Conservation (phyloP, 2,888 invertebrate genomes). For the Mythimna pallens region DNA sequence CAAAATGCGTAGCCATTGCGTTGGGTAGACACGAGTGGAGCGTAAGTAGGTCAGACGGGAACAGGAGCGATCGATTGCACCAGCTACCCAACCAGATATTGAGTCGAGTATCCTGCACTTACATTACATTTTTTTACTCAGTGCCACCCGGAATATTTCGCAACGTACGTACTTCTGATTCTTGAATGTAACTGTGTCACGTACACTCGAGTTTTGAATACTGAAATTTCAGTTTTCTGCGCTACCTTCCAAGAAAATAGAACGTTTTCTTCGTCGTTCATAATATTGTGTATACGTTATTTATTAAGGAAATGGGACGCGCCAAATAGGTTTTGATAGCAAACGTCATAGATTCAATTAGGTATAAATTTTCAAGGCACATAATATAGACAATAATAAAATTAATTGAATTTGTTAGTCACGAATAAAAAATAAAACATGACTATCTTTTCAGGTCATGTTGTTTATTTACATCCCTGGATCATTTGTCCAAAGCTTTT, state of each 20-base stretch:
- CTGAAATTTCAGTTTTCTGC: conserved; percentile 27
- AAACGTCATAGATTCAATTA: conserved; percentile 28
- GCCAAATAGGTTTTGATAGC: conserved; percentile 21
- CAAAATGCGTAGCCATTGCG: conserved; percentile 69
- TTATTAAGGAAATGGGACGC: conserved; percentile 21
- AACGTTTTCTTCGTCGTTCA: conserved; percentile 7
- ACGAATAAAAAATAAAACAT: no score
- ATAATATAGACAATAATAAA: no score
- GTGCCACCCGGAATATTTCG: conserved; percentile 37
- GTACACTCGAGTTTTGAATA: conserved; percentile 36
- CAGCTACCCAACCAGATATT: conserved; percentile 75
- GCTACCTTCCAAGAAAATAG: conserved; percentile 10
- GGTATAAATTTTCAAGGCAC: conserved; percentile 7
- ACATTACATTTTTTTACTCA: conserved; percentile 38
- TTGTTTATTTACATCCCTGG: conserved; percentile 21
- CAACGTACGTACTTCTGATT: conserved; percentile 23
- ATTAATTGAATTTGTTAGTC: no score
- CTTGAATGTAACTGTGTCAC: conserved; percentile 34
- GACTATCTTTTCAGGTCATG: conserved; percentile 11
- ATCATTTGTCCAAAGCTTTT: conserved; percentile 17
- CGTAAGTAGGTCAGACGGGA: conserved; percentile 80
- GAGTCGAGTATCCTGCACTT: conserved; percentile 70
- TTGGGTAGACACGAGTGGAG: conserved; percentile 65
- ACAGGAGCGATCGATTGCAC: conserved; percentile 78
- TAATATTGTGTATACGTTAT: not conserved